These are phyloP conservation scores for Odiellus spinosus DNA, from an alignment of 2,888 invertebrate species.

Conservation along the genomic window DNA sequence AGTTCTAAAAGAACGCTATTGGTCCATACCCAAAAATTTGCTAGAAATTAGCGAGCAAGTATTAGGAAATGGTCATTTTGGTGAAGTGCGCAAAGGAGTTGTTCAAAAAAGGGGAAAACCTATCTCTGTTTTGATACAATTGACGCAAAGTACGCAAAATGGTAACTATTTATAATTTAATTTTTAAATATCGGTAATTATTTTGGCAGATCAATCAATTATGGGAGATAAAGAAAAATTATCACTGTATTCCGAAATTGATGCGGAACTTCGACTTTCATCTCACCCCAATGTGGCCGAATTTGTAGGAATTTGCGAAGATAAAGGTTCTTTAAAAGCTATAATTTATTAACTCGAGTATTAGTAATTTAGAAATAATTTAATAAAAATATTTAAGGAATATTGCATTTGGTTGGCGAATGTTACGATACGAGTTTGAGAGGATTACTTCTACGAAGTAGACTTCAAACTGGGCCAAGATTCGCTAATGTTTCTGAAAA, in stretches of 20 bases:
- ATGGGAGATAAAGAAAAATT: conserved; percentile 17
- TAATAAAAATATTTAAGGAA: conserved; percentile 32
- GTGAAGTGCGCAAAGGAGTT: conserved; percentile 54
- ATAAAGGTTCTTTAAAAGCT: conserved; percentile 30
- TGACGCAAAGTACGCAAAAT: conserved; percentile 38
- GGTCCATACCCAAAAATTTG: conserved; percentile 53
- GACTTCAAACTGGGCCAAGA: conserved; percentile 12
- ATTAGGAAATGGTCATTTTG: conserved; percentile 58
- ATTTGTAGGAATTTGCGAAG: conserved; percentile 63
- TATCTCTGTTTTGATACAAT: conserved; percentile 45
- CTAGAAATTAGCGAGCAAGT: conserved; percentile 51
- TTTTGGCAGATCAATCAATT: conserved; percentile 15
- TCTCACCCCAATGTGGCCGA: conserved; percentile 53
- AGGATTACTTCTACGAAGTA: conserved; percentile 33
- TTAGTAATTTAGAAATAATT: no score
- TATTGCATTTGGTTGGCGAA: conserved; percentile 56
- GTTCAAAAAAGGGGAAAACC: conserved; percentile 44
- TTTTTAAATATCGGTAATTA: background rate
- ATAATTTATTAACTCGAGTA: no score
- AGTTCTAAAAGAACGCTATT: conserved; percentile 54
- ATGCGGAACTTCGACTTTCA: conserved; percentile 49
- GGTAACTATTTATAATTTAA: conserved; percentile 1
- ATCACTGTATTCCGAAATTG: conserved; percentile 45
- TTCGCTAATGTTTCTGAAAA: conserved; percentile 33
- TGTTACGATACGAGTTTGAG: conserved; percentile 50